Evolutionary conservation across 2,888 invertebrate genomes (phyloP).

Genomic region (Drosophila tanythrix): DNA sequence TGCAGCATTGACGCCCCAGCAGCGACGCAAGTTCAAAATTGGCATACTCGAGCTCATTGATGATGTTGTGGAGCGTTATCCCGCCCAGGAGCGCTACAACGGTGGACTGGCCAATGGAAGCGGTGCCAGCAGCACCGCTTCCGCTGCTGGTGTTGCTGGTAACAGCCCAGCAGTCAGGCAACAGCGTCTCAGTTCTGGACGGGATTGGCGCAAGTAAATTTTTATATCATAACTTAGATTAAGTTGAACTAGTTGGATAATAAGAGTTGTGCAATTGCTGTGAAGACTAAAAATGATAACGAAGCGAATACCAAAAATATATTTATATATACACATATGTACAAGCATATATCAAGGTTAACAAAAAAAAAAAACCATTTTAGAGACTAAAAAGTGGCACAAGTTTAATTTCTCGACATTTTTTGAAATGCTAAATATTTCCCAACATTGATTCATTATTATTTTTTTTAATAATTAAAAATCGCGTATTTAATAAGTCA

Average conservation of each 20-base stretch:
- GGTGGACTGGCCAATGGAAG: constrained; percentile 46
- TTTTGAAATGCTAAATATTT: background rate
- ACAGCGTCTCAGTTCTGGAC: constrained; percentile 60
- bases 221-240: constrained; percentile 8
- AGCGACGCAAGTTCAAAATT: constrained; percentile 86
- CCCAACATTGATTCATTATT: background rate
- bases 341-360: background rate
- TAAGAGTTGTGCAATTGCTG: constrained; percentile 26
- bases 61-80: constrained; percentile 84
- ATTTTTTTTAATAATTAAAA: background rate
- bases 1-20: constrained; percentile 85
- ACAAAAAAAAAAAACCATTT: background rate
- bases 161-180: constrained; percentile 26
- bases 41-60: constrained; percentile 86
- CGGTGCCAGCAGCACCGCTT: constrained; percentile 17
- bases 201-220: constrained; percentile 76
- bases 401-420: background rate
- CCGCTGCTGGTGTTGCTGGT: constrained; percentile 5
- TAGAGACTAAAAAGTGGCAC: background rate
- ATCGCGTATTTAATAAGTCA: background rate
- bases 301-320: constrained; percentile 17
- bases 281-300: constrained; percentile 1
- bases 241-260: constrained; percentile 8
- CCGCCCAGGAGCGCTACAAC: constrained; percentile 62
- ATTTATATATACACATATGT: background rate